These are phyloP conservation scores for Triplophysa yarkandensis DNA, from an alignment of 2,797 vertebrate species.

Conservation along the genomic window DNA sequence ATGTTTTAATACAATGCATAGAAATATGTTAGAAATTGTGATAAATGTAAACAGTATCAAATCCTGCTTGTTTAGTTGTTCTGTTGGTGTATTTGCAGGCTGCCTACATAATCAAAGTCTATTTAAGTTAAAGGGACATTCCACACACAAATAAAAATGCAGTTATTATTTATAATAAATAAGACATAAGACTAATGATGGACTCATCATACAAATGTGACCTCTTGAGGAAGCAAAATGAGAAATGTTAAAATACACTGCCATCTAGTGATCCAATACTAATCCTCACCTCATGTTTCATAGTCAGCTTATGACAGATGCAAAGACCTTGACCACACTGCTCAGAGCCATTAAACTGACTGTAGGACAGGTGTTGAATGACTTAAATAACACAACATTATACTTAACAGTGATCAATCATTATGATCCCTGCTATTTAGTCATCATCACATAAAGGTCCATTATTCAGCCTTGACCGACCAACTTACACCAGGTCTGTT, in stretches of 20 bases:
- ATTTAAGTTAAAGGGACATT: too few relatives aligned
- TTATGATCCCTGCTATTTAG: neutral
- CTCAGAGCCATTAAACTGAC: constrained; percentile 19
- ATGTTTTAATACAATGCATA: neutral
- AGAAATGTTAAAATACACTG: too few relatives aligned
- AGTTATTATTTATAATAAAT: too few relatives aligned
- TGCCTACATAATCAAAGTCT: too few relatives aligned
- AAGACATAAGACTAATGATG: too few relatives aligned
- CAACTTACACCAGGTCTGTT: constrained; percentile 67
- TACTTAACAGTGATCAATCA: constrained; percentile 11
- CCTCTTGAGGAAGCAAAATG: too few relatives aligned
- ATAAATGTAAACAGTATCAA: neutral
- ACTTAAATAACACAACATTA: neutral
- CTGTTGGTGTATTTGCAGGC: too few relatives aligned
- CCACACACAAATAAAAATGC: too few relatives aligned
- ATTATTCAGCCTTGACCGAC: neutral
- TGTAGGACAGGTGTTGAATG: neutral
- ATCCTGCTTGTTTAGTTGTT: constrained; percentile 1
- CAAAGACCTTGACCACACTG: neutral
- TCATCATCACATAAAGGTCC: neutral
- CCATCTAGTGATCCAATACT: constrained; percentile 65
- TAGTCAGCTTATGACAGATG: neutral
- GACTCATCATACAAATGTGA: too few relatives aligned
- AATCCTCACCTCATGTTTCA: neutral
- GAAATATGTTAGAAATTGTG: neutral